Conservation (phyloP, 2,113 vertebrate species). For the Porphyrio hochstetteri region DNA sequence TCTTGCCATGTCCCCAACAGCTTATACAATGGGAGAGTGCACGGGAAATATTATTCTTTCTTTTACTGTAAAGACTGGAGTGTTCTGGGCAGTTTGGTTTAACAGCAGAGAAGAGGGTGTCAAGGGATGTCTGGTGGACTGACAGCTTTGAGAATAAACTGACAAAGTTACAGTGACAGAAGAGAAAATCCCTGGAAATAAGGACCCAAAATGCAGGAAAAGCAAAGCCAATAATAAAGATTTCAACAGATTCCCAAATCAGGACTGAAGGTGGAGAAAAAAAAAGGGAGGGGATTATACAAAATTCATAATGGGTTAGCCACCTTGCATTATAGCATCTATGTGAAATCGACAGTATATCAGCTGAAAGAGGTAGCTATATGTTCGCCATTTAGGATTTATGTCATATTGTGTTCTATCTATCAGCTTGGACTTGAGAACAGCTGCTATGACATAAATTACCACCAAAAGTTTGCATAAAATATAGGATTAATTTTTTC, state of each 20-base stretch:
- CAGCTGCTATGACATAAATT: constrained; percentile 9
- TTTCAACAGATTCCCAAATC: not conserved
- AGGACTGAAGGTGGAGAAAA: not conserved
- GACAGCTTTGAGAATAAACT: not conserved
- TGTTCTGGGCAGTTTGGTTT: not conserved
- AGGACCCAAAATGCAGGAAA: not conserved
- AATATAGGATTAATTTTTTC: not conserved
- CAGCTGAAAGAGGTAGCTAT: not conserved
- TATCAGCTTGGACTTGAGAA: not conserved
- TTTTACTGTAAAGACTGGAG: not conserved
- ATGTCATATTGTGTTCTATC: not conserved
- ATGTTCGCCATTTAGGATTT: constrained; percentile 29
- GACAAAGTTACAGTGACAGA: not conserved
- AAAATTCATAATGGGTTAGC: not conserved
- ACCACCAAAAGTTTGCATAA: not conserved
- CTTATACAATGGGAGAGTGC: not conserved
- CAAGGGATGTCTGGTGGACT: not conserved
- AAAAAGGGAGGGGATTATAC: not conserved
- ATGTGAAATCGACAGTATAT: not conserved
- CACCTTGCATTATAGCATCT: not conserved
- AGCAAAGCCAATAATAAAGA: not conserved
- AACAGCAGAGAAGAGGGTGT: not conserved
- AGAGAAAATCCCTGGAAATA: not conserved
- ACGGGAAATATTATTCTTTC: not conserved
- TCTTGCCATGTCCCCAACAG: not conserved